Conservation (phyloP, 2,113 vertebrate species). For the Nanger granti region DNA sequence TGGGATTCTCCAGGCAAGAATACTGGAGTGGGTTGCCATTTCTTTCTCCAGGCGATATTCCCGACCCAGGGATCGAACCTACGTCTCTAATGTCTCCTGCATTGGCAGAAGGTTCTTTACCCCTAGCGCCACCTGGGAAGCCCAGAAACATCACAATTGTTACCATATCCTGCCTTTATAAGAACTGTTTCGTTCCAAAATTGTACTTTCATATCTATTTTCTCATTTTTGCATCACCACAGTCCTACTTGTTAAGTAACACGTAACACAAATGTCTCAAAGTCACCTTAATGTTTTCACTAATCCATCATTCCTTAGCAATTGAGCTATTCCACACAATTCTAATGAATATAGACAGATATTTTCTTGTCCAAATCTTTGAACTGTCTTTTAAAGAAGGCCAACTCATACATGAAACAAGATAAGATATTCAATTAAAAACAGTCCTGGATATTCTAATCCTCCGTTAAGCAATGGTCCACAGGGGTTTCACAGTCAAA, state of each 20-base stretch:
- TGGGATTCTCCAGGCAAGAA: not conserved
- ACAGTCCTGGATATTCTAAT: not conserved
- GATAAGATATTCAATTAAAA: not conserved
- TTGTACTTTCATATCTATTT: not conserved
- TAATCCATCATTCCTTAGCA: not conserved
- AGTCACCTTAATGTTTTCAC: not conserved
- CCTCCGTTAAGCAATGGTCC: not conserved
- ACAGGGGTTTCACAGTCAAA: not conserved
- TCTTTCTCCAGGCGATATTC: not conserved
- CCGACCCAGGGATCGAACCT: not conserved
- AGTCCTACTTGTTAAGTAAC: not conserved
- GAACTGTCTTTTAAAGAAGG: not conserved
- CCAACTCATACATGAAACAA: not conserved
- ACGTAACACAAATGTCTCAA: not conserved
- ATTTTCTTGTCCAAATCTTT: not conserved
- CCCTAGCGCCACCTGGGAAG: not conserved
- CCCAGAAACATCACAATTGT: not conserved
- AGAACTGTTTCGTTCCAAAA: not conserved
- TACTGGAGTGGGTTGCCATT: not conserved
- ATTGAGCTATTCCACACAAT: not conserved
- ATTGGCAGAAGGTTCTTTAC: not conserved
- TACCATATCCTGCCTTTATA: not conserved
- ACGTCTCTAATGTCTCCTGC: not conserved
- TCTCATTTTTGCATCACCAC: not conserved
- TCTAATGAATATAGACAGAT: not conserved